Base-by-base conservation (phyloP, 2,797 vertebrate genomes). In the Cetoscarus ocellatus region DNA sequence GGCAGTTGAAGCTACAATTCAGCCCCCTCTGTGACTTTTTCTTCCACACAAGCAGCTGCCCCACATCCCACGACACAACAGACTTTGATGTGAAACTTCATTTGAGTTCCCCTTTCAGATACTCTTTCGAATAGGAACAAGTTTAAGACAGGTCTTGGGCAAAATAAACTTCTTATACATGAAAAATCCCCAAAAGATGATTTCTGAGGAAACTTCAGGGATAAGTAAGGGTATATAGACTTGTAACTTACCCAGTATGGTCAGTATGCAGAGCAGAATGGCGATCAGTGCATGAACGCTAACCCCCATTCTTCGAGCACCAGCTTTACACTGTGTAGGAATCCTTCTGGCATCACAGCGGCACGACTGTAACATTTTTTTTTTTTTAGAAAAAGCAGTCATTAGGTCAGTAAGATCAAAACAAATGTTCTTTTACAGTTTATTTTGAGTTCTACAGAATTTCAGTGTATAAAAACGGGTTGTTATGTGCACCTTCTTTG, bases 181-280 rank as follows among this genome's bases (percentile, higher is more conserved):
- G 27, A 44, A 50, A 19, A 15, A n/a, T 19, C 52, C 36, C 35
- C 52, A 13, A 34, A 19, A 58, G 17, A 45, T 52, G 39, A 70
- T 14, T 10, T 52, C 47, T 17, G 18, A 54, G 43, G 8, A 51
- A 51, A 19, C n/a, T 2, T 54, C 5, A 15, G 15, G 9, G 11
- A 59, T 19, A 39, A 57, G 27, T 39, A 10, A 27, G 27, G 40
- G 54, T 7, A 56, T 18, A 2, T 8, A 52, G 9, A 39, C 14
- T 9, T 27, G 0, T 0, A 43, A 87, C 95, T 87, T 87, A 99
- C 97, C 94, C 51, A 96, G 86, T 53, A 99, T 96, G 52, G 95
- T 95, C 67, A 98, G 87, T 61, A 99, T 96, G 85, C 96, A 97
- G 71, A 98, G 91, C 34, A 99, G 95, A 80, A 99, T 96, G 73